Conservation (phyloP, 2,888 invertebrate genomes). For the Empis livida region DNA sequence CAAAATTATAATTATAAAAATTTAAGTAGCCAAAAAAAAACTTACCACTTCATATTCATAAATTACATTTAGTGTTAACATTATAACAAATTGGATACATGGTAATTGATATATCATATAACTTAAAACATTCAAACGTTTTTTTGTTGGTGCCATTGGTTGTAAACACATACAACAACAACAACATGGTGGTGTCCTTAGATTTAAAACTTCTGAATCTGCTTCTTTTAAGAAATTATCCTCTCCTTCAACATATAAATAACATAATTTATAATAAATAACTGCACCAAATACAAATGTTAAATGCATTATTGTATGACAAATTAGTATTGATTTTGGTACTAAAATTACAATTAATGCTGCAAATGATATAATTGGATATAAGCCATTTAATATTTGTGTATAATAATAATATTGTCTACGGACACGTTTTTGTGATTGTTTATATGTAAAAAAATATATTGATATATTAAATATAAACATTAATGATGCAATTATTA, state of each 20-base stretch:
- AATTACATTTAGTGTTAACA: conserved; percentile 28
- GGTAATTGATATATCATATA: conserved; percentile 32
- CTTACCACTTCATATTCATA: conserved; percentile 22
- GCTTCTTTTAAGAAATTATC: conserved; percentile 31
- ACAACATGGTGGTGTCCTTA: conserved; percentile 30
- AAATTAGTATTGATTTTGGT: conserved; percentile 28
- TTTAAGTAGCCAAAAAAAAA: background rate
- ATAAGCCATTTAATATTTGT: conserved; percentile 24
- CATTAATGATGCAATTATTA: conserved; percentile 23
- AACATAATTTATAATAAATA: conserved; percentile 27
- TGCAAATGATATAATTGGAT: conserved; percentile 27
- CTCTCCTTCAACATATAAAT: conserved; percentile 31
- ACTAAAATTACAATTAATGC: conserved; percentile 27
- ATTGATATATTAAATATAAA: conserved; percentile 27
- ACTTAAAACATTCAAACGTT: conserved; percentile 22
- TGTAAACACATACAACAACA: conserved; percentile 26
- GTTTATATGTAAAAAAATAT: conserved; percentile 22
- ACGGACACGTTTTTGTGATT: conserved; percentile 18
- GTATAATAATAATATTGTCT: conserved; percentile 18
- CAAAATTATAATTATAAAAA: too few species aligned
- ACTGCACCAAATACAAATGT: conserved; percentile 29
- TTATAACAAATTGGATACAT: conserved; percentile 27
- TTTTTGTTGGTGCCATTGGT: conserved; percentile 21
- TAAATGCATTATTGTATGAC: conserved; percentile 32
- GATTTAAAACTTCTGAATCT: conserved; percentile 26